Conservation (phyloP, 2,113 vertebrate species). For the Pelobates fuscus region DNA sequence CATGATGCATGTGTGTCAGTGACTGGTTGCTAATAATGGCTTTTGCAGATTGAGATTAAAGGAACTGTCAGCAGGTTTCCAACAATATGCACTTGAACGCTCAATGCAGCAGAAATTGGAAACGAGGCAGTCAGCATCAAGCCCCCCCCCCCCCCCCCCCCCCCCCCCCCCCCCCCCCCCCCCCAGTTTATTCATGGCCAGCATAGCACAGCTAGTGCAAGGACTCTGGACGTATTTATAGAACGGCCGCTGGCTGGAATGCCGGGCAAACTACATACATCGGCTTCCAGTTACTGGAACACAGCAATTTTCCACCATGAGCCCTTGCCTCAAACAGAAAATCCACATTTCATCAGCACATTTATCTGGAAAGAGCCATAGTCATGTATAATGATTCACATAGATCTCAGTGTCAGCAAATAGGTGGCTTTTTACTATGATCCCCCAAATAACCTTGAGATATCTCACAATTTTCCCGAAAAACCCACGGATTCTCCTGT, state of each 20-base stretch:
- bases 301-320: conserved; percentile 22
- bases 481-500: too few species aligned
- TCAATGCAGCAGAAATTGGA: conserved; percentile 19
- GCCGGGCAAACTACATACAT: conserved; percentile 24
- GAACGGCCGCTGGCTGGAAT: conserved; percentile 17
- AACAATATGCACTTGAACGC: conserved; percentile 23
- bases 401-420: neutral
- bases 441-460: too few species aligned
- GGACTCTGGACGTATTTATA: conserved; percentile 38
- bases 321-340: conserved; percentile 8
- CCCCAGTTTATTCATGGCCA: too few species aligned
- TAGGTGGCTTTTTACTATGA: too few species aligned
- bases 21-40: conserved; percentile 20
- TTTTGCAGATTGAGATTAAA: conserved; percentile 28
- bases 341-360: conserved; percentile 24
- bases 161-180: neutral
- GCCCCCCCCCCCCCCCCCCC: neutral
- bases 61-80: conserved; percentile 32
- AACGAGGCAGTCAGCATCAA: neutral
- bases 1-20: conserved; percentile 4
- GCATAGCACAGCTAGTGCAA: conserved; percentile 11
- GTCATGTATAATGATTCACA: neutral
- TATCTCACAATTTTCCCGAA: too few species aligned
- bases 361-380: neutral
- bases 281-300: conserved; percentile 30